phyloP scores from a whole-genome alignment of 2,888 invertebrate genomes.

The Habrosyne pyritoides region DNA sequence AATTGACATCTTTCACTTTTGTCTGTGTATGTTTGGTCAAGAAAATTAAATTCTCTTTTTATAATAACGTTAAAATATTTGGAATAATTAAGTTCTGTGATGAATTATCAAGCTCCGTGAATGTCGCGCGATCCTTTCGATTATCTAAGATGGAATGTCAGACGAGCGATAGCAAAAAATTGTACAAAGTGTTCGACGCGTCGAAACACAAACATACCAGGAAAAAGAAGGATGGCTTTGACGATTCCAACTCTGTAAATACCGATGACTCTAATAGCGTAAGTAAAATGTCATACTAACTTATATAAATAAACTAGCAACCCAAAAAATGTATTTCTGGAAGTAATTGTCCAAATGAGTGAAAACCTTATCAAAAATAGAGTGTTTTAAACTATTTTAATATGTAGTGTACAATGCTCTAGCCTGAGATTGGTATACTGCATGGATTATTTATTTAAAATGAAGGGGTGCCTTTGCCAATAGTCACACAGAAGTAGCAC shows the following conservation, averaged over 20 bases:
- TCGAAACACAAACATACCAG: constrained; percentile 58
- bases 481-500: too few relatives aligned
- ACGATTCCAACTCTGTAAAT: constrained; percentile 58
- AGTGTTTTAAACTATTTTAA: too few relatives aligned
- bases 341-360: too few relatives aligned
- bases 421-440: too few relatives aligned
- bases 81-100: constrained; percentile 26
- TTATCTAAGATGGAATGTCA: constrained; percentile 71
- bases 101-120: constrained; percentile 45
- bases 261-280: constrained; percentile 68
- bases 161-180: constrained; percentile 71
- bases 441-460: too few relatives aligned
- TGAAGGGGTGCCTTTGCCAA: too few relatives aligned
- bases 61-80: constrained; percentile 34
- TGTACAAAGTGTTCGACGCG: constrained; percentile 72
- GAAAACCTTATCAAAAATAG: too few relatives aligned
- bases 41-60: constrained; percentile 54
- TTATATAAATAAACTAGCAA: too few relatives aligned
- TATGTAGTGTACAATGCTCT: too few relatives aligned
- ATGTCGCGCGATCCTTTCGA: constrained; percentile 57
- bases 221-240: constrained; percentile 59
- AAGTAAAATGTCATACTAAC: constrained; percentile 45
- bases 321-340: too few relatives aligned
- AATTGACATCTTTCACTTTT: constrained; percentile 50
- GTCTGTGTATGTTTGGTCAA: constrained; percentile 58